Percentiles rank a stretch among this genome's conserved stretches.
Evolutionary conservation across 2,113 vertebrate genomes (phyloP).

Genomic region (Eclectus roratus): DNA sequence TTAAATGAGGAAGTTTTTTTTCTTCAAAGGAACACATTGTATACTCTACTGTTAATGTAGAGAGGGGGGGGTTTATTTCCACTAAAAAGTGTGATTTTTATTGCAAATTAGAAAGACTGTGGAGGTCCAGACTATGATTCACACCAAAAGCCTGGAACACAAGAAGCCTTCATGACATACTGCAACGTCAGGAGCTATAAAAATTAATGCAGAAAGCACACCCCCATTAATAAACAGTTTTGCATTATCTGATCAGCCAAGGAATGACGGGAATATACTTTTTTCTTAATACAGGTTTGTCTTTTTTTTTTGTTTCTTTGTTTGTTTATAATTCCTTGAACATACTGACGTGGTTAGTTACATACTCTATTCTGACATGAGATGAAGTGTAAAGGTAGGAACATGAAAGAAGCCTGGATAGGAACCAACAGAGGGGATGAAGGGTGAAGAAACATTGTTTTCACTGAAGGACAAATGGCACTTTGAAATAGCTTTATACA

Average conservation of each 20-base stretch:
- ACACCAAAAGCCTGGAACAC: background rate
- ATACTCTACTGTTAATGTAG: constrained; percentile 14
- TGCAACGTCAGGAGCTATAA: constrained; percentile 9
- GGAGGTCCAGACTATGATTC: background rate
- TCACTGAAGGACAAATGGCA: background rate
- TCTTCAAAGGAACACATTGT: constrained; percentile 53
- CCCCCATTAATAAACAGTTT: background rate
- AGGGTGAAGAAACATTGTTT: background rate
- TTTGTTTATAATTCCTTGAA: background rate
- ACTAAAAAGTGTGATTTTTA: constrained; percentile 54
- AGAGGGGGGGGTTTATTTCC: background rate
- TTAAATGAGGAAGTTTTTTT: constrained; percentile 21
- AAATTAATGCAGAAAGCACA: background rate
- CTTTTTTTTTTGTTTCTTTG: background rate
- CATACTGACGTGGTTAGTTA: background rate
- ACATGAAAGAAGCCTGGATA: background rate
- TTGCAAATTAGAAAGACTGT: constrained; percentile 50
- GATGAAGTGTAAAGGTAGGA: background rate
- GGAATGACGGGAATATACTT: background rate
- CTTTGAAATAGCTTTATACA: background rate
- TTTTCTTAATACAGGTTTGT: background rate
- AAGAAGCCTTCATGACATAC: background rate
- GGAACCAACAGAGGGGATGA: background rate
- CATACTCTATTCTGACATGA: background rate
- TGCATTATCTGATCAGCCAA: background rate